Evolutionary conservation across 2,888 invertebrate species (phyloP).

Genomic region (Troides aeacus): DNA sequence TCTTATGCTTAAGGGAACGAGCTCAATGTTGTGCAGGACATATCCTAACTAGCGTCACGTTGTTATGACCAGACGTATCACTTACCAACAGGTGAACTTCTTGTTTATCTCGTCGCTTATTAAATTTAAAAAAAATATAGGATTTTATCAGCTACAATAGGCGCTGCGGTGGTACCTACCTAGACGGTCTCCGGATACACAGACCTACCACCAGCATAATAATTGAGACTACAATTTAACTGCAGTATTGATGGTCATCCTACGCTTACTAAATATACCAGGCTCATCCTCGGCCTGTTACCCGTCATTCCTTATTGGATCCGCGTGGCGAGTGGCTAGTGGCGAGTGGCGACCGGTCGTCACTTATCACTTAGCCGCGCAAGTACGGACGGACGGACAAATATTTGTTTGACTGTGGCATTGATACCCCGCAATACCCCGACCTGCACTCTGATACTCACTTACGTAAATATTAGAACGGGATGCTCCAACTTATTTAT

Average conservation of each 20-base stretch:
- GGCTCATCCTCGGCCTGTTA: constrained; percentile 17
- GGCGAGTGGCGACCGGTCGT: constrained; percentile 21
- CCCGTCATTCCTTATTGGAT: constrained; percentile 24
- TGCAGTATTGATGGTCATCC: constrained; percentile 31
- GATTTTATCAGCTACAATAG: too few relatives aligned
- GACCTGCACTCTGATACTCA: background rate
- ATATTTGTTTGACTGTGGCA: constrained; percentile 24
- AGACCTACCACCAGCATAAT: too few relatives aligned
- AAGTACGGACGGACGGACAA: constrained; percentile 19
- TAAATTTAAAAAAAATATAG: too few relatives aligned
- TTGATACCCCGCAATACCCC: constrained; percentile 18
- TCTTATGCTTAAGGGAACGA: too few relatives aligned
- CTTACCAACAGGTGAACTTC: too few relatives aligned
- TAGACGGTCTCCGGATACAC: too few relatives aligned
- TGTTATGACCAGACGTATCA: too few relatives aligned
- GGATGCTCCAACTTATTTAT: constrained; percentile 12
- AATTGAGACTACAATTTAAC: background rate
- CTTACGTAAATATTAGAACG: constrained; percentile 8
- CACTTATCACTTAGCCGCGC: constrained; percentile 26
- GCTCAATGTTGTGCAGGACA: too few relatives aligned
- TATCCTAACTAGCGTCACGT: too few relatives aligned
- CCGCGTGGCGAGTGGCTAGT: constrained; percentile 5
- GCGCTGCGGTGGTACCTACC: too few relatives aligned
- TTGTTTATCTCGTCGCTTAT: too few relatives aligned
- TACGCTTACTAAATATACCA: constrained; percentile 27